phyloP scores from a whole-genome alignment of 2,888 invertebrate genomes.

The Operophtera brumata region DNA sequence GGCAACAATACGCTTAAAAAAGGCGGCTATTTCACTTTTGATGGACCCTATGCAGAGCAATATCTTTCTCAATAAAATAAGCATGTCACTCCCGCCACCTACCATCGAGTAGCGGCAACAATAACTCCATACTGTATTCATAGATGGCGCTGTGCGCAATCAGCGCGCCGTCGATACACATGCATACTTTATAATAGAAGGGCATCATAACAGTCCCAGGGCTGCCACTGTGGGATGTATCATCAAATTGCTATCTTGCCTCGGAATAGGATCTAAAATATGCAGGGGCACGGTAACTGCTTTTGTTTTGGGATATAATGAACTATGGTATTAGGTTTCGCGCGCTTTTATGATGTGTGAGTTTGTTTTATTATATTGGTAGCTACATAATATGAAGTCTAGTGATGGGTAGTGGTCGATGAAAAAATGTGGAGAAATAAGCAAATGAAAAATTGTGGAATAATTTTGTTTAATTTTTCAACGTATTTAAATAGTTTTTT shows the following conservation, averaged over 20 bases:
- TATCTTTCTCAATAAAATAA: background rate
- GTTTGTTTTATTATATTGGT: constrained; percentile 30
- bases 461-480: too few species aligned
- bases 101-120: constrained; percentile 40
- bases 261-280: constrained; percentile 71
- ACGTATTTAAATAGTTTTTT: too few species aligned
- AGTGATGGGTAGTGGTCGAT: constrained; percentile 3
- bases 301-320: constrained; percentile 70
- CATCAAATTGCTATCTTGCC: constrained; percentile 67
- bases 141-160: constrained; percentile 59
- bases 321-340: constrained; percentile 53
- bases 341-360: constrained; percentile 35
- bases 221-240: constrained; percentile 61
- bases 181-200: constrained; percentile 66
- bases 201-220: constrained; percentile 57
- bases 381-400: background rate
- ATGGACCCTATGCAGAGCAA: too few species aligned
- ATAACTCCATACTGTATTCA: constrained; percentile 22
- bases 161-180: constrained; percentile 63
- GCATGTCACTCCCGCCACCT: constrained; percentile 39
- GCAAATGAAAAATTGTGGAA: too few species aligned
- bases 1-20: too few species aligned
- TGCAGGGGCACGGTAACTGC: constrained; percentile 69
- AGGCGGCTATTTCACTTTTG: too few species aligned
- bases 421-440: background rate